Base-by-base conservation (phyloP, 2,113 vertebrate genomes). In the Grammomys dolichurus region DNA sequence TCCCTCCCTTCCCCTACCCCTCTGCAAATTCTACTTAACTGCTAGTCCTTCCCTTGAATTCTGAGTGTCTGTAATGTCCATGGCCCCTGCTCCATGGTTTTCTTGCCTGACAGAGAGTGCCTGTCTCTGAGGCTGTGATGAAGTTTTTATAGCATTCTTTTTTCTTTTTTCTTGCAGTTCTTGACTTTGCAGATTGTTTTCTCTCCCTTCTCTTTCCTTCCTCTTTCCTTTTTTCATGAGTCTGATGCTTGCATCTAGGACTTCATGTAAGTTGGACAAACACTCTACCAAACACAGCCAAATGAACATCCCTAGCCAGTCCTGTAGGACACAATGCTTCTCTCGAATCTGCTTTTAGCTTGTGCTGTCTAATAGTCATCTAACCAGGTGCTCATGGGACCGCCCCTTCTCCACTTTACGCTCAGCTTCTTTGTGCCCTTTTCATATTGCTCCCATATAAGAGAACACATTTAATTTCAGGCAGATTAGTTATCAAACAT, bases 11-110 rank as follows among this genome's bases (percentile, higher is more conserved):
- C 31, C 14, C 43, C 9, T 16, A 19, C 31, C 48, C 7, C 46
- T 80, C 31, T 87, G 43, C 3, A 87, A 70, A 75, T 65, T 91
- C 73, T 87, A 46, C 67, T 92, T 93, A 73, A 54, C 36, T 87
- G 46, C 33, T 80, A 89, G 93, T 3, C 60, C 86, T 96, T 93
- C 72, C 40, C 40, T 87, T 95, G 82, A 36, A 54, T 84, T 28
- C 46, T 84, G 75, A 87, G 17, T 89, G 77, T 43, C 58, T 33
- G 1, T 46, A 48, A 82, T 2, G 20, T 89, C 48, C 54, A 31
- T 92, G 5, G 1, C 22, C 8, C 73, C 14, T 58, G 28, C 43
- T 63, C 26, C 82, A 92, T 40, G 28, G 31, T 95, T 82, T 95
- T 93, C 43, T 92, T 67, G 65, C 81, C 77, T 90, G n/a, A 51